These are phyloP conservation scores for Branchinecta lindahli DNA, from an alignment of 1,140 invertebrate species.

Conservation along the genomic window DNA sequence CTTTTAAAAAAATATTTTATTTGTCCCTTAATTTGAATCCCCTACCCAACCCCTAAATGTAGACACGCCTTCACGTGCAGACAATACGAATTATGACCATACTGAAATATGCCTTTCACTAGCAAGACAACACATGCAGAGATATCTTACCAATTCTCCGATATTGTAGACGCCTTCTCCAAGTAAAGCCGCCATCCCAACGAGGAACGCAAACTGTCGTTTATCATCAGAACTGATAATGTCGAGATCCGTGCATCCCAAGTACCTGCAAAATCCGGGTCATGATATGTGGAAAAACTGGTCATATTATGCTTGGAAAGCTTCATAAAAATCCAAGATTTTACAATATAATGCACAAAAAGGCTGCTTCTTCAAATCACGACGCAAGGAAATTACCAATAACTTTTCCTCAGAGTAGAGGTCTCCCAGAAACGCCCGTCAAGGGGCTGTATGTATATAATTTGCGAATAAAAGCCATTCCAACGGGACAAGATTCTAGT, in stretches of 20 bases:
- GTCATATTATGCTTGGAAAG: neutral
- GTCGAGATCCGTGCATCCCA: conserved; percentile 75
- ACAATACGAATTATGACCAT: no score
- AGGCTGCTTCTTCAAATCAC: neutral
- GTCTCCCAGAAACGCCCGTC: no score
- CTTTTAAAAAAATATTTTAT: no score
- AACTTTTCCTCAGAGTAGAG: neutral
- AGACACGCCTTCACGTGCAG: no score
- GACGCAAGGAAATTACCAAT: neutral
- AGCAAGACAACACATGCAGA: no score
- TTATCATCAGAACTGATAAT: conserved; percentile 47
- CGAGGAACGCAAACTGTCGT: conserved; percentile 69
- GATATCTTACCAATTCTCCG: conserved; percentile 60
- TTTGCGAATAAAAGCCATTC: no score
- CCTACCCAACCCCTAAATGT: no score
- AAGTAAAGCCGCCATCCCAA: conserved; percentile 80
- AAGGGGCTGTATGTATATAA: no score
- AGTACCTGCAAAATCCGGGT: conserved; percentile 39
- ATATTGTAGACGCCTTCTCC: conserved; percentile 95
- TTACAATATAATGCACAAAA: neutral
- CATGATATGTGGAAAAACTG: no score
- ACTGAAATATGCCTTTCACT: no score
- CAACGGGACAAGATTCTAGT: no score
- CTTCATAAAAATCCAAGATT: neutral
- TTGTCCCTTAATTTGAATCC: no score